Evolutionary conservation across 2,888 invertebrate genomes (phyloP), one percentile per base, ranked within the genome.

Genomic region (Lochmaea capreae): DNA sequence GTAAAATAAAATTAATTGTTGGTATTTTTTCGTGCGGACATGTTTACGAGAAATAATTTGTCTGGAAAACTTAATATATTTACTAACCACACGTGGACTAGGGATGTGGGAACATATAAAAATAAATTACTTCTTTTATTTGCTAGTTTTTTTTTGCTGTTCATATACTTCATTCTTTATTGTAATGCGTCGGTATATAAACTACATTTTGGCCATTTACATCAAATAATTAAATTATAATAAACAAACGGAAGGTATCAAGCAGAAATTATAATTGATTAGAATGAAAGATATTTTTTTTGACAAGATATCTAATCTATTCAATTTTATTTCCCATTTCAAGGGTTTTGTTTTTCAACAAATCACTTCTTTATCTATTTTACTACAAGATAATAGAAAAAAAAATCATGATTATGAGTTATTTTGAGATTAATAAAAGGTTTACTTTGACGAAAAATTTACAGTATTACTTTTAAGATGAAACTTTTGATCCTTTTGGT

Each of bases 51-150:
- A 16, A n/a, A 54, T 54, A 54, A 54, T 54, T 54, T 54, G 54
- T 54, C 16, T 54, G 43, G 43, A 43, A 43, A 12, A 43, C 43
- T 43, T 12, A 3, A 43, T 43, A 11, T 9, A 18, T 18, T 54
- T 18, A 16, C 54, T 54, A 54, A 54, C 54, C 54, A 54, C 54
- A 54, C 54, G 18, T 52, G 46, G 14, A 46, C 12, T 14, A 46
- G 33, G 46, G 46, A 52, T n/a, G 52, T 16, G 8, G 52, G 8
- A n/a, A 2, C 6, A 16, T 54, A 3, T 39, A 9, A 16, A 54
- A 54, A 54, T 54, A 54, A 54, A 54, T 18, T 54, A 54, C 18
- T 54, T 52, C 52, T n/a, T n/a, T 52, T 52, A 52, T 52, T 18
- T 46, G 14, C 46, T 46, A 46, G 3, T 46, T 46, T 46, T 46